Conservation (phyloP, 2,797 vertebrate species). For the Danio aesculapii region DNA sequence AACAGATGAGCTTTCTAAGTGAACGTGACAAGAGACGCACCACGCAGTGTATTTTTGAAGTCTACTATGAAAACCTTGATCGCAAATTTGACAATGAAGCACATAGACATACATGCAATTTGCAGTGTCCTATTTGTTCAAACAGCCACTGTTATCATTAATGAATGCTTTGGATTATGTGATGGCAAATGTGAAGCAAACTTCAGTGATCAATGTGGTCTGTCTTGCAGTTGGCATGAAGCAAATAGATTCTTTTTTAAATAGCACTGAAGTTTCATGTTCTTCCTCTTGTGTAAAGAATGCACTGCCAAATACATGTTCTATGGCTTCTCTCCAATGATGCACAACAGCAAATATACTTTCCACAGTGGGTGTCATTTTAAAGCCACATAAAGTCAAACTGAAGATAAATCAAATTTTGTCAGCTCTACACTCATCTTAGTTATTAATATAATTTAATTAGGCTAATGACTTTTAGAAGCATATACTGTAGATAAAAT, state of each 20-base stretch:
- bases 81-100: background rate
- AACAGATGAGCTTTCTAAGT: background rate
- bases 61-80: slow-evolving; percentile 10
- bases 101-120: background rate
- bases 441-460: background rate
- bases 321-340: slow-evolving; percentile 2
- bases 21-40: background rate
- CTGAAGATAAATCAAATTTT: background rate
- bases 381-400: background rate
- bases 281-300: background rate
- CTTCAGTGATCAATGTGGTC: slow-evolving; percentile 50
- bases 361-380: background rate
- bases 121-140: slow-evolving; percentile 22
- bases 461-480: background rate
- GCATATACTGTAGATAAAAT: background rate
- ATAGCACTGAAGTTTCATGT: slow-evolving; percentile 13
- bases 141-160: slow-evolving; percentile 49
- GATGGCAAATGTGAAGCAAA: slow-evolving; percentile 59
- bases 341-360: background rate
- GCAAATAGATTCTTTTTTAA: background rate
- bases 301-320: slow-evolving; percentile 12
- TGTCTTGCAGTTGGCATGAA: background rate
- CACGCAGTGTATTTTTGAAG: background rate
- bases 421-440: background rate
- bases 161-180: slow-evolving; percentile 44